Conservation (phyloP, 1,140 invertebrate species). For the Drosophila athabasca region DNA sequence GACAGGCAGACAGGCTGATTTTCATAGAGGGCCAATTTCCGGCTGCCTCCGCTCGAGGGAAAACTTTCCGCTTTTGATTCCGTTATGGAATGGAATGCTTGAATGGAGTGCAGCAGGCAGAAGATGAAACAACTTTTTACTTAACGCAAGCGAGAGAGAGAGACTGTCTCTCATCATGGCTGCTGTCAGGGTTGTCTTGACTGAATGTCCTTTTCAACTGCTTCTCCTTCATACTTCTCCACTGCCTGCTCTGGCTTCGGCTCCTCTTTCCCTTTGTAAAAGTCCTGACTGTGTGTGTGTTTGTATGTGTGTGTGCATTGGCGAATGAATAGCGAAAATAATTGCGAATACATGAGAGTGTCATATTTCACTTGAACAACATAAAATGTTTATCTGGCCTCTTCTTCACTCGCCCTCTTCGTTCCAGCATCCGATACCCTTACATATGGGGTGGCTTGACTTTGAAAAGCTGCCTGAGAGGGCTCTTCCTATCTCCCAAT, state of each 20-base stretch:
- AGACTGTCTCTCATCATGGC: slow-evolving; percentile 4
- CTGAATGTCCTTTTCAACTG: slow-evolving; percentile 34
- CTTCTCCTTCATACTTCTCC: background rate
- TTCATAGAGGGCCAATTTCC: slow-evolving; percentile 32
- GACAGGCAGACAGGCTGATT: slow-evolving; percentile 18
- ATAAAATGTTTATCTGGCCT: slow-evolving; percentile 52
- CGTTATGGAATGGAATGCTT: background rate
- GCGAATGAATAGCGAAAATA: slow-evolving; percentile 74
- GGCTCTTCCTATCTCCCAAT: too few species aligned
- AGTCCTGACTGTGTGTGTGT: too few species aligned
- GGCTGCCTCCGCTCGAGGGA: slow-evolving; percentile 5
- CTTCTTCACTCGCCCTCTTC: background rate
- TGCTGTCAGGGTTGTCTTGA: slow-evolving; percentile 10
- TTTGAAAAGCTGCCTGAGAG: too few species aligned
- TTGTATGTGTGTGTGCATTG: background rate
- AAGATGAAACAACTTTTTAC: background rate
- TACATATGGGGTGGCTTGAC: too few species aligned
- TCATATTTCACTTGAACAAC: slow-evolving; percentile 76
- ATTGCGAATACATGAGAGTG: slow-evolving; percentile 78
- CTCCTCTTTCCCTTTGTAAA: background rate
- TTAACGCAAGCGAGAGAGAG: too few species aligned
- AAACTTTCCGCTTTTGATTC: slow-evolving; percentile 6
- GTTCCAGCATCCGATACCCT: background rate
- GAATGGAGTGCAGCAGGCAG: too few species aligned
- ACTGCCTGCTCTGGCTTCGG: background rate